These are phyloP conservation scores for Crypturellus tataupa DNA, from an alignment of 2,797 vertebrate species.

Conservation along the genomic window DNA sequence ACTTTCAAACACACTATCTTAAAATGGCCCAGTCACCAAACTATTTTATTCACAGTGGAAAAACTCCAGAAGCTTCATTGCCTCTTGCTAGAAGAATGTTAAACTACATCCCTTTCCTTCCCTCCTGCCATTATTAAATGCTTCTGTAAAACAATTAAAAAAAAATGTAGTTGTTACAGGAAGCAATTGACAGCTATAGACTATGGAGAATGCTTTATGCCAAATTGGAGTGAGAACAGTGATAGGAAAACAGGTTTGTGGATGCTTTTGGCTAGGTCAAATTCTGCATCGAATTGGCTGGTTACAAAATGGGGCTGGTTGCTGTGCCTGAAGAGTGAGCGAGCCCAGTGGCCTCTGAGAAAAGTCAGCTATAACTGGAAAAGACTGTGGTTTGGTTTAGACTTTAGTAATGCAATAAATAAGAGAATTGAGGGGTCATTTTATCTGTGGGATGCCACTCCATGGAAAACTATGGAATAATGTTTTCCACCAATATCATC, in stretches of 20 bases:
- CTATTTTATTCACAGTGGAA: constrained; percentile 28
- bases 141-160: background rate
- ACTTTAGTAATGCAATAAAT: background rate
- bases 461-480: rapidly evolving
- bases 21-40: constrained; percentile 24
- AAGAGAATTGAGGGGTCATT: background rate
- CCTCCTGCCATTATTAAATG: background rate
- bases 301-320: background rate
- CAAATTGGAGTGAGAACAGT: background rate
- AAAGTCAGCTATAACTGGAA: background rate
- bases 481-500: background rate
- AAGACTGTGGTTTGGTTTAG: background rate
- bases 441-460: background rate
- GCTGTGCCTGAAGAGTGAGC: background rate
- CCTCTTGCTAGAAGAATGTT: background rate
- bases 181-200: background rate
- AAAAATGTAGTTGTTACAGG: background rate
- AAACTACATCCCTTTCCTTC: background rate
- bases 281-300: background rate
- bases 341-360: background rate
- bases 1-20: constrained; percentile 2
- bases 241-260: background rate
- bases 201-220: background rate
- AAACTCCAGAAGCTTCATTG: background rate
- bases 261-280: constrained; percentile 1